Evolutionary conservation across 2,113 vertebrate species (phyloP).

Genomic region (Zeus faber): DNA sequence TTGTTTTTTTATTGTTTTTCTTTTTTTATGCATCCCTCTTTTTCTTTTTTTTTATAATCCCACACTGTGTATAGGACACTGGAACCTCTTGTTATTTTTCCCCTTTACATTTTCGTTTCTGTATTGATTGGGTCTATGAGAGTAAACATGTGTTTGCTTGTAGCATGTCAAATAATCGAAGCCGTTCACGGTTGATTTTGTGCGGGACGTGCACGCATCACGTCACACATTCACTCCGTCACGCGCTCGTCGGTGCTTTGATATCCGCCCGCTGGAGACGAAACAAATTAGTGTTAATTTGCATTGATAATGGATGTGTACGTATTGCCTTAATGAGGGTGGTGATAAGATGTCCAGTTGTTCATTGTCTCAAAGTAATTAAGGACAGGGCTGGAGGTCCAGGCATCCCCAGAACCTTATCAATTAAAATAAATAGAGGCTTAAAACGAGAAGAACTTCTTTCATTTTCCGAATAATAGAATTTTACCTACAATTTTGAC

Average conservation of each 20-base stretch:
- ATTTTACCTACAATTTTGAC: background rate
- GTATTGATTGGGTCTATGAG: constrained; percentile 35
- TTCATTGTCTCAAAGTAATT: constrained; percentile 52
- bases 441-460: background rate
- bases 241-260: constrained; percentile 44
- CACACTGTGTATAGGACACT: background rate
- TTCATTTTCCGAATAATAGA: background rate
- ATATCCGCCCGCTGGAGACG: constrained; percentile 20
- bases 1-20: background rate
- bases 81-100: background rate
- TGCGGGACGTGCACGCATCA: constrained; percentile 34
- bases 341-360: constrained; percentile 27
- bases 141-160: constrained; percentile 56
- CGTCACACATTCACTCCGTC: constrained; percentile 47
- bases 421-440: constrained; percentile 9
- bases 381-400: constrained; percentile 15
- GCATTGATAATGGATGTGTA: constrained; percentile 47
- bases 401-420: background rate
- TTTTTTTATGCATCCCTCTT: background rate
- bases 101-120: background rate
- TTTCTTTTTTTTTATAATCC: background rate
- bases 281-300: constrained; percentile 69
- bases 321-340: constrained; percentile 59
- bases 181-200: constrained; percentile 55
- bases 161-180: constrained; percentile 46